Percentiles rank a stretch among this genome's conserved stretches.
Evolutionary conservation across 2,888 invertebrate species (phyloP).

Genomic region (Hedya salicella): DNA sequence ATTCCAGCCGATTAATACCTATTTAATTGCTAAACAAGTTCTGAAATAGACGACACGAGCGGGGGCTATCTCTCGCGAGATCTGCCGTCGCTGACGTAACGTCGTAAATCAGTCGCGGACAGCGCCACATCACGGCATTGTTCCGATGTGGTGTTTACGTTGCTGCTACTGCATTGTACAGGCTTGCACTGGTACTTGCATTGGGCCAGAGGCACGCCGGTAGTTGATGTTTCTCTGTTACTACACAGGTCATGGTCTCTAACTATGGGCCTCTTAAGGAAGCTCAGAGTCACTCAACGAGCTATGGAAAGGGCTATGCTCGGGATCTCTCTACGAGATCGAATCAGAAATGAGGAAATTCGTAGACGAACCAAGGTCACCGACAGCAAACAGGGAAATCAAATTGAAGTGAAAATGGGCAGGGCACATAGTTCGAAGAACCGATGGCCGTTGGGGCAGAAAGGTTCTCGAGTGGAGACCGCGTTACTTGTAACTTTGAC

Average conservation of each 20-base stretch:
- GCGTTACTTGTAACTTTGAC: no score
- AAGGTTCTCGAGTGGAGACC: no score
- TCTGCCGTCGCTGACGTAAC: not conserved
- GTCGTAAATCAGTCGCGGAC: not conserved
- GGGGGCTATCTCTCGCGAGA: conserved; percentile 10
- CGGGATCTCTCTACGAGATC: no score
- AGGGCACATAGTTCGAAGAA: no score
- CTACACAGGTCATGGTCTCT: not conserved
- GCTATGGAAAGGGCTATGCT: no score
- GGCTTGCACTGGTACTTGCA: not conserved
- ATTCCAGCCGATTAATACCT: conserved; percentile 12
- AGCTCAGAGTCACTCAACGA: no score
- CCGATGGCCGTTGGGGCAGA: no score
- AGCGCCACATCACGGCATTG: not conserved
- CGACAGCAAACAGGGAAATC: no score
- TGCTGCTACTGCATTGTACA: not conserved
- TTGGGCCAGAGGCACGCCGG: not conserved
- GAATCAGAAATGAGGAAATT: no score
- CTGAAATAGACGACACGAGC: conserved; percentile 2
- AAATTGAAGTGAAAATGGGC: no score
- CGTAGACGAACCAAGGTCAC: no score
- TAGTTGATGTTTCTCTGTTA: not conserved
- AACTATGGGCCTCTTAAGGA: no score
- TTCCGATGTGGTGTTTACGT: not conserved
- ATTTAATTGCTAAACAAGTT: conserved; percentile 25